Evolutionary conservation across 2,113 vertebrate genomes (phyloP), one percentile per base, ranked within the genome.

Genomic region (Chloropsis hardwickii): DNA sequence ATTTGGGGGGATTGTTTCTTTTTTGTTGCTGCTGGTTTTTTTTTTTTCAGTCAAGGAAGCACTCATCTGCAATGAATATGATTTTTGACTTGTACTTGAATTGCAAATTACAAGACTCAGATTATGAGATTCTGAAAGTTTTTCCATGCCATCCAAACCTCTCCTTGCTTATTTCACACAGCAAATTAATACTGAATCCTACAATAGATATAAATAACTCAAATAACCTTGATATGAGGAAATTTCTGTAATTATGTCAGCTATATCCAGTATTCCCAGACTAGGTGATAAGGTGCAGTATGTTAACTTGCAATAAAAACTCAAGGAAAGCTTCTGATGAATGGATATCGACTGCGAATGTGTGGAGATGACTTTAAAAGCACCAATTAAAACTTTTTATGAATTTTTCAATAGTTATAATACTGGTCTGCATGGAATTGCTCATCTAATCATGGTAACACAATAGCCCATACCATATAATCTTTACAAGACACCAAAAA

Each of bases 291-390:
- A 23, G 29, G 65, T 47, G 13, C 12, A 54, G 18, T 48, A 28
- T 44, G 17, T 31, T 86, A 61, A 53, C 12, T 78, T 70, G 47
- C 15, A 77, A 35, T 61, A 69, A 81, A 73, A 73, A 10, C 31
- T 65, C 42, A 78, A 53, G 57, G 9, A 77, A 80, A 47, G 9
- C 4, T 23, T 79, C 10, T 67, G 25, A 69, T 76, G 4, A 89
- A 81, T 64, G 1, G 64, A 31, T 74, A 78, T 56, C 0, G 0
- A 16, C 24, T 57, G 12, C 14, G 73, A 48, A 83, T 67, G 4
- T 54, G 45, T 73, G 15, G 12, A 73, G 56, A 57, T 73, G 10
- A 65, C 13, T 77, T 82, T 91, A 17, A 84, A 91, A 78, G 2
- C 19, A 64, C 21, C 5, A 2, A 92, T 70, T 53, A 57, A 48